Evolutionary conservation across 2,797 vertebrate species (phyloP), one percentile per base, ranked within the genome.

Genomic region (Sciaenops ocellatus): DNA sequence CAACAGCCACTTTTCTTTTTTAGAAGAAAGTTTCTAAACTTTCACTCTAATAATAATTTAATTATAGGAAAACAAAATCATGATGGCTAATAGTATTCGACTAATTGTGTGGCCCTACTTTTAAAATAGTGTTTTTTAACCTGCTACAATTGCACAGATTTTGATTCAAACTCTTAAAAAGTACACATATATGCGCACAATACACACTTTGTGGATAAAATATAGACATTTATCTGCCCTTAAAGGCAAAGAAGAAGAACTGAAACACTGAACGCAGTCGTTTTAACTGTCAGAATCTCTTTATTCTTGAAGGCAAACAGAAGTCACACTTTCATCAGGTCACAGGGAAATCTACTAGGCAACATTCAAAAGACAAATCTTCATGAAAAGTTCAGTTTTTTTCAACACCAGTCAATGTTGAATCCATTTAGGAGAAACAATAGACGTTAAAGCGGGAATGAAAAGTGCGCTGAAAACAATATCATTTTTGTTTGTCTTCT

Each of bases 391-490:
- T 50, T 72, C 20, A 10, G 64, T 73, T 78, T 42, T 47, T 1
- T 38, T 0, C 28, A 78, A 30, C 60, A 41, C 9, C 69, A 66
- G 70, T 83, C 63, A 50, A 12, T 48, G 52, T 66, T 68, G 46
- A 71, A 50, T 71, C n/a, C 28, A 30, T 75, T 80, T 47, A 48
- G 50, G 60, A 67, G 60, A 65, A 68, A 57, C 57, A 52, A 62
- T 42, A 64, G 0, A 44, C 10, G 0, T 34, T n/a, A 16, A 56
- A 55, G 63, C 1, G 1, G 17, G 8, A 42, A 41, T 10, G 50
- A 79, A 54, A 38, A 16, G 26, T 28, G 15, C 20, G 4, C 20
- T 30, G 22, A 28, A 59, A 67, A 69, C 51, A 46, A 41, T 64
- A 1, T 41, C 9, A 78, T 70, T 75, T 60, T 34, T 63, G 41